Evolutionary conservation across 2,888 invertebrate species (phyloP), one percentile per base, ranked within the genome.

Genomic region (Fragum sueziense): DNA sequence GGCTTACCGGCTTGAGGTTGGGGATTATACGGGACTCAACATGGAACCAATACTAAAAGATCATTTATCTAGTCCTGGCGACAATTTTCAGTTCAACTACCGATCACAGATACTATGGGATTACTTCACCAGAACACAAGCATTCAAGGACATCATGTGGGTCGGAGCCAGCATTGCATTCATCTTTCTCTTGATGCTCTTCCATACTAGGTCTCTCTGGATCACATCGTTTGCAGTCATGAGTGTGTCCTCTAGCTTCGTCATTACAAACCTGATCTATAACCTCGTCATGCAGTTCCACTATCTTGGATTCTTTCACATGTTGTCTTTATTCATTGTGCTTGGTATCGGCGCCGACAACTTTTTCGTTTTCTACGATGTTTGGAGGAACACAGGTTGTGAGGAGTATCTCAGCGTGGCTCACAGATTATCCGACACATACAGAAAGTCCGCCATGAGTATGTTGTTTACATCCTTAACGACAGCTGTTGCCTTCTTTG

Each of bases 401-500:
- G 76, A 83, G 9, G 14, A 71, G 0, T 88, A 84, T 27, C 85
- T 86, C 9, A 84, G 78, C 27, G 59, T 89, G 9, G 88, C 87
- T 0, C 88, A 88, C 62, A 77, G 89, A 20, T 73, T 89, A 20
- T 85, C 89, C 6, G 86, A 86, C 68, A 84, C 88, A 0, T 90
- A 88, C 76, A 67, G 82, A 14, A 88, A 88, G 33, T 87, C 88
- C 0, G 86, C 85, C 0, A 67, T 82, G 20, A 87, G 88, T 73
- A 90, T 90, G 88, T 71, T 90, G 4, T 85, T 88, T 61, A 89
- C 90, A 20, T 89, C 90, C 1, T 57, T 88, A 0, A 89, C 89
- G 9, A 90, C 90, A 20, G 79, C 86, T 41, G 80, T 84, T 3
- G 90, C 90, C 4, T 90, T 91, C 75, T 82, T 89, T 22, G 82